phyloP scores from a whole-genome alignment of 2,888 invertebrate species.

The Aproaerema taeniolella region DNA sequence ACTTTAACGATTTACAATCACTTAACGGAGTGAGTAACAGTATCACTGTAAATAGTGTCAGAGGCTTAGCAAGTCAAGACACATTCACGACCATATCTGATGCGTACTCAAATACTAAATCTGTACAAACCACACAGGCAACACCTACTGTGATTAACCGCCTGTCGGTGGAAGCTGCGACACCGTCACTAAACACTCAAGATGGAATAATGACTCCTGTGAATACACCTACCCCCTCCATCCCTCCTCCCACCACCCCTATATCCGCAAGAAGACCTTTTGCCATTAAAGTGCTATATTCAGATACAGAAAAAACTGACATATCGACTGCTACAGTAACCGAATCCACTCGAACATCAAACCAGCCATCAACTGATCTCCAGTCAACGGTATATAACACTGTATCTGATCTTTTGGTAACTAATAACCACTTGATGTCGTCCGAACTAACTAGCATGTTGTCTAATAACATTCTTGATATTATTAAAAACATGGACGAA shows the following conservation, averaged over 20 bases:
- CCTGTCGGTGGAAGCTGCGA: slow-evolving; percentile 57
- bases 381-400: slow-evolving; percentile 70
- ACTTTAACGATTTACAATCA: slow-evolving; percentile 54
- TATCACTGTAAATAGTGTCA: slow-evolving; percentile 68
- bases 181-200: slow-evolving; percentile 54
- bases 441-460: slow-evolving; percentile 76
- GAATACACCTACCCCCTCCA: slow-evolving; percentile 43
- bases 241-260: slow-evolving; percentile 53
- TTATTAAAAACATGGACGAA: slow-evolving; percentile 64
- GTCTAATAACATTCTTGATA: slow-evolving; percentile 64
- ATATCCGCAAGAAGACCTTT: slow-evolving; percentile 68
- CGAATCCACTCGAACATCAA: slow-evolving; percentile 40
- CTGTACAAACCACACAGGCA: slow-evolving; percentile 67
- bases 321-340: slow-evolving; percentile 51
- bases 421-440: slow-evolving; percentile 66
- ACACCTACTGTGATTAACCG: slow-evolving; percentile 71
- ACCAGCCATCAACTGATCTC: slow-evolving; percentile 60
- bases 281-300: slow-evolving; percentile 67
- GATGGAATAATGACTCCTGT: slow-evolving; percentile 42
- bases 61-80: slow-evolving; percentile 49
- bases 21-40: slow-evolving; percentile 73
- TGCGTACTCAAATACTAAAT: slow-evolving; percentile 63
- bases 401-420: slow-evolving; percentile 68
- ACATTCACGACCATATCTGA: slow-evolving; percentile 43
- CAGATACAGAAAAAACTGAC: slow-evolving; percentile 63